These are phyloP conservation scores for Meghimatium bilineatum DNA, from an alignment of 2,888 invertebrate species.

Conservation along the genomic window DNA sequence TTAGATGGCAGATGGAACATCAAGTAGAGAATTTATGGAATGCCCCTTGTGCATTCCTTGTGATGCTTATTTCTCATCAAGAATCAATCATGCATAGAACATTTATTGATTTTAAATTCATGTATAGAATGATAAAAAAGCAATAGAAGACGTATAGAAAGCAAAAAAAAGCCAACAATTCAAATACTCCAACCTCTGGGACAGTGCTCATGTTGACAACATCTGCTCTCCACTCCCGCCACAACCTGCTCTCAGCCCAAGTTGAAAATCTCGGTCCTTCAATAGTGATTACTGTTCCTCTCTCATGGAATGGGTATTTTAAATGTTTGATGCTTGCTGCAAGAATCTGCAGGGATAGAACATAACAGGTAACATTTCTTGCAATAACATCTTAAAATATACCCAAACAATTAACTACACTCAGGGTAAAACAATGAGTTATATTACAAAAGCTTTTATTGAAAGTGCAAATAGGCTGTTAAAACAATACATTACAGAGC, in stretches of 20 bases:
- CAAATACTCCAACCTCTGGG: conserved; percentile 86
- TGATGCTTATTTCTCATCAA: no score
- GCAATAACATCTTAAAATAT: neutral
- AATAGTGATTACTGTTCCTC: conserved; percentile 87
- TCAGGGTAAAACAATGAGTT: neutral
- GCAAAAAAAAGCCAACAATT: no score
- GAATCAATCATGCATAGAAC: no score
- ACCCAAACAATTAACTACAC: neutral
- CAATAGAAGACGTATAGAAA: no score
- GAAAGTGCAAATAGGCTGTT: no score
- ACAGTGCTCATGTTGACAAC: conserved; percentile 97
- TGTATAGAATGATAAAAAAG: no score
- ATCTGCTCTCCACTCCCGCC: conserved; percentile 90
- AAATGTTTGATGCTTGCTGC: conserved; percentile 83
- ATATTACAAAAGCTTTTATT: neutral
- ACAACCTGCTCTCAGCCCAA: conserved; percentile 92
- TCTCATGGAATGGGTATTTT: conserved; percentile 80
- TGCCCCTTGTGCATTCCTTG: no score
- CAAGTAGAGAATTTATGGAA: no score
- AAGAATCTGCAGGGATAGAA: conserved; percentile 79
- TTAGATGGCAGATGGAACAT: no score
- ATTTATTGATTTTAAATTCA: no score
- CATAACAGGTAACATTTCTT: neutral
- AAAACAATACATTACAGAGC: no score
- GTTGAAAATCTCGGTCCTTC: conserved; percentile 96